Conservation (phyloP, 2,888 invertebrate species). For the Muschampia staudingeri region DNA sequence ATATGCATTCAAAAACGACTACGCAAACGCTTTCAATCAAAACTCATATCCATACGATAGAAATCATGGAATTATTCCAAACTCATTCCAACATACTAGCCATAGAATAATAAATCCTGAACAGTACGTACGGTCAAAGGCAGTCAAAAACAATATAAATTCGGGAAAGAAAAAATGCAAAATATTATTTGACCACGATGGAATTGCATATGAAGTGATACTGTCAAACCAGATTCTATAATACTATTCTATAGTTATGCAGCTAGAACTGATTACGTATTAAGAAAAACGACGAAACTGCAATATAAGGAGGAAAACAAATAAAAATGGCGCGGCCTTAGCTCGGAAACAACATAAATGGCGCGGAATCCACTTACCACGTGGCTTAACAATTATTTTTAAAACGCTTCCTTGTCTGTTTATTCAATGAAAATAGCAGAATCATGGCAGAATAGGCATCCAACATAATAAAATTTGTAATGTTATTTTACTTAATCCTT, state of each 20-base stretch:
- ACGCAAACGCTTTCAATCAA: neutral
- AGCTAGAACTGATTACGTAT: neutral
- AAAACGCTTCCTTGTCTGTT: too few relatives aligned
- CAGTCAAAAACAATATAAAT: neutral
- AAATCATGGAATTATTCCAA: neutral
- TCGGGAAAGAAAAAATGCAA: conserved; percentile 13
- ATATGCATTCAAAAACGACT: neutral
- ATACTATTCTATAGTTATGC: neutral
- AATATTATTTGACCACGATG: conserved; percentile 82
- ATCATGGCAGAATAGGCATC: too few relatives aligned
- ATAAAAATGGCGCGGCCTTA: too few relatives aligned
- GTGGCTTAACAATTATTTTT: too few relatives aligned
- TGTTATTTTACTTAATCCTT: too few relatives aligned
- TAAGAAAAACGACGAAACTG: neutral
- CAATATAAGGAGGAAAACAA: too few relatives aligned
- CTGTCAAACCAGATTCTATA: conserved; percentile 60
- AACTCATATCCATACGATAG: neutral
- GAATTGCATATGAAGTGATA: conserved; percentile 81
- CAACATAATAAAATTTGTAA: too few relatives aligned
- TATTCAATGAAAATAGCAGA: too few relatives aligned
- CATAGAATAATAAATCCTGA: neutral
- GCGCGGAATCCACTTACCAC: too few relatives aligned
- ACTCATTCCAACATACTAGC: neutral
- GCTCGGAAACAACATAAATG: too few relatives aligned
- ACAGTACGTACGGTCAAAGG: neutral